phyloP scores from a whole-genome alignment of 2,888 invertebrate species.

The Drosophila austrosaltans region DNA sequence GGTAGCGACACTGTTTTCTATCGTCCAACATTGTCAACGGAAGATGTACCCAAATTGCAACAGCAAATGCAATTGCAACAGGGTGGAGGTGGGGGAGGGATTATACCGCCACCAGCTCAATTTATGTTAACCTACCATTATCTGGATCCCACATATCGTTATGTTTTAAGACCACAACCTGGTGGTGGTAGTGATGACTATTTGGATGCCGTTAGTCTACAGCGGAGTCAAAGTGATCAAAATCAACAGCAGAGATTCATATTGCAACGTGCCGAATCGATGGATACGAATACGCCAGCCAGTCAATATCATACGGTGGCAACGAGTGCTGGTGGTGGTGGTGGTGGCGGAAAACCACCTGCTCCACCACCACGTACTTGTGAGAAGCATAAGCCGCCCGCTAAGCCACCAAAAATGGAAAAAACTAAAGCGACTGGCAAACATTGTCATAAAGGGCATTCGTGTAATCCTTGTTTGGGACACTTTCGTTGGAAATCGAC shows the following conservation, averaged over 20 bases:
- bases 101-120: slow-evolving; percentile 84
- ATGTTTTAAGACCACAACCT: slow-evolving; percentile 86
- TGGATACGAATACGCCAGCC: slow-evolving; percentile 70
- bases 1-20: slow-evolving; percentile 85
- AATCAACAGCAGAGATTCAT: slow-evolving; percentile 84
- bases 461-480: slow-evolving; percentile 90
- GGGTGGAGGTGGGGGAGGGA: slow-evolving; percentile 80
- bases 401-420: slow-evolving; percentile 63
- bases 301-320: slow-evolving; percentile 60
- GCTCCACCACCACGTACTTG: slow-evolving; percentile 81
- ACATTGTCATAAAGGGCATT: slow-evolving; percentile 84
- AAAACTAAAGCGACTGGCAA: slow-evolving; percentile 79
- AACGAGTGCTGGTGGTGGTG: slow-evolving; percentile 47
- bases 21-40: slow-evolving; percentile 91
- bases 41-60: slow-evolving; percentile 87
- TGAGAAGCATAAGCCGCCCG: slow-evolving; percentile 81
- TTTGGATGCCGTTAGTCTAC: slow-evolving; percentile 85
- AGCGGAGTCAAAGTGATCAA: slow-evolving; percentile 86
- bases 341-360: slow-evolving; percentile 71
- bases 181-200: slow-evolving; percentile 89
- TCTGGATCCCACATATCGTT: slow-evolving; percentile 89
- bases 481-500: slow-evolving; percentile 83
- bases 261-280: slow-evolving; percentile 86
- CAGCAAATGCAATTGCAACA: slow-evolving; percentile 30
- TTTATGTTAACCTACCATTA: slow-evolving; percentile 87